These are phyloP conservation scores for Phrynosoma blainvillii DNA, from an alignment of 2,113 vertebrate species.

Conservation along the genomic window DNA sequence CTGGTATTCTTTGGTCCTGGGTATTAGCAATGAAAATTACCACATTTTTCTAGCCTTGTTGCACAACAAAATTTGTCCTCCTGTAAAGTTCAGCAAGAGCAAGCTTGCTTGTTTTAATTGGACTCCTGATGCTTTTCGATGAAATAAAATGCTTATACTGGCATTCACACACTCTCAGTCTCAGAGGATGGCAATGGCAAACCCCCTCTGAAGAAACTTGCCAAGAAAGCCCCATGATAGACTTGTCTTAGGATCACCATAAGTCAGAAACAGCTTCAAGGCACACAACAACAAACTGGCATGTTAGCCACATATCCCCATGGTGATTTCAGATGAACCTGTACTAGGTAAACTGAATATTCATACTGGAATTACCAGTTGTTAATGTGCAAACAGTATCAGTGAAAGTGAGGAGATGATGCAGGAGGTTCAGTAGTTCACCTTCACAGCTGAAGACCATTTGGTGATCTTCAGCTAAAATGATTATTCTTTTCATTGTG, in stretches of 20 bases:
- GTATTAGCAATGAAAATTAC: background rate
- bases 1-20: background rate
- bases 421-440: background rate
- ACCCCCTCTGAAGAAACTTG: too few species aligned
- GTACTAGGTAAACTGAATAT: slow-evolving; percentile 3
- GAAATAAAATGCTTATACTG: background rate
- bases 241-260: too few species aligned
- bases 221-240: too few species aligned
- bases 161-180: background rate
- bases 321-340: background rate
- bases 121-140: background rate
- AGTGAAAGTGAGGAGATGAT: background rate
- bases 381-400: too few species aligned
- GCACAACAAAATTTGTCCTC: background rate
- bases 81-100: background rate
- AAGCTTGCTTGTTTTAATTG: slow-evolving; percentile 3
- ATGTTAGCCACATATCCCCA: background rate
- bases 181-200: too few species aligned
- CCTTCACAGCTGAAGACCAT: background rate
- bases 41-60: background rate
- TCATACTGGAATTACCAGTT: background rate
- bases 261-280: too few species aligned
- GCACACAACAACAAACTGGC: too few species aligned
- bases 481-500: background rate
- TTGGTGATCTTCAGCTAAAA: background rate